Conservation (phyloP, 2,888 invertebrate genomes). For the Cataglyphis albicans region DNA sequence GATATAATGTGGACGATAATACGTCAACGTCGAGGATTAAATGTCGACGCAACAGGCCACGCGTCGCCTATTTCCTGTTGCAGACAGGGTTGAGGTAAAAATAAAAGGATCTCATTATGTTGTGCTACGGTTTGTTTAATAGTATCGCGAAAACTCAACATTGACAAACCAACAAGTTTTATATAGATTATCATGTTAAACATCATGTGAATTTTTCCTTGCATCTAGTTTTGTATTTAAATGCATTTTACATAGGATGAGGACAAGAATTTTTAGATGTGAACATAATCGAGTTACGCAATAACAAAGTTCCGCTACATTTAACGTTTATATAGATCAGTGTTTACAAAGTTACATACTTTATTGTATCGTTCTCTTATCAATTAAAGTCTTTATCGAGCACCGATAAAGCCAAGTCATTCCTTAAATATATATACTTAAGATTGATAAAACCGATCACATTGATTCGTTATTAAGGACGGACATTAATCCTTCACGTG, state of each 20-base stretch:
- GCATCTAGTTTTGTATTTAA: constrained; percentile 33
- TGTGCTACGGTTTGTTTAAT: not conserved
- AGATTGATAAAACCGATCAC: constrained; percentile 32
- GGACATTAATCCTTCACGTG: constrained; percentile 14
- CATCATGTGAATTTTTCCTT: constrained; percentile 15
- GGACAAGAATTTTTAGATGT: constrained; percentile 8
- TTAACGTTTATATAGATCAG: not conserved
- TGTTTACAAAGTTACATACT: not conserved
- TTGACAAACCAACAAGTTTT: constrained; percentile 18
- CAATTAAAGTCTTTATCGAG: constrained; percentile 8
- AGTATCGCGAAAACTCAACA: not conserved
- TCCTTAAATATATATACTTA: constrained; percentile 24
- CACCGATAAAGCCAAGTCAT: constrained; percentile 23
- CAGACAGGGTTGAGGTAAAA: not conserved
- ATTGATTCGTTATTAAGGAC: constrained; percentile 28
- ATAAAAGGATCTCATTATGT: not conserved
- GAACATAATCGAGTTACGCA: constrained; percentile 11
- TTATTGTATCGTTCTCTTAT: constrained; percentile 16
- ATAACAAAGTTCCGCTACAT: not conserved
- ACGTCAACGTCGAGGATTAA: constrained; percentile 67
- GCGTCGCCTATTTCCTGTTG: constrained; percentile 7
- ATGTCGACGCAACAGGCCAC: constrained; percentile 65
- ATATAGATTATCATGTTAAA: constrained; percentile 16
- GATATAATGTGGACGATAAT: constrained; percentile 51
- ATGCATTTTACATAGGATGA: not conserved